A percentile compares a stretch with the other conserved stretches of the same genome.
phyloP scores from a whole-genome alignment of 1,140 invertebrate genomes.

The Meloidogyne floridensis region DNA sequence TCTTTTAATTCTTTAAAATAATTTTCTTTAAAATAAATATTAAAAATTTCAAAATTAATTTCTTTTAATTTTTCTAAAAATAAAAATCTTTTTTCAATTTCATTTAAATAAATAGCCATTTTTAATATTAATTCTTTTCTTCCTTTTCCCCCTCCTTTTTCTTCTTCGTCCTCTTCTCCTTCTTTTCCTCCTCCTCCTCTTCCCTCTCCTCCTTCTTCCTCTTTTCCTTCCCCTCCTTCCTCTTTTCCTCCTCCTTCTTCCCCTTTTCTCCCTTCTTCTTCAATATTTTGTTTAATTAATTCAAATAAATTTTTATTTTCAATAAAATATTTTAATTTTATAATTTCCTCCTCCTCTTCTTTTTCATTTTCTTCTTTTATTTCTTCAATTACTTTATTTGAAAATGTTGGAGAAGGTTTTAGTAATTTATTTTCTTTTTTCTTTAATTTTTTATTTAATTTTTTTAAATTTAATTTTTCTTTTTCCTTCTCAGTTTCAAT shows the following conservation, averaged over 20 bases:
- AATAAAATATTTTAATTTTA: background rate
- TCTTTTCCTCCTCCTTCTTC: too few relatives aligned
- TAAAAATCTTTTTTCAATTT: background rate
- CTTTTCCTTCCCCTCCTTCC: too few relatives aligned
- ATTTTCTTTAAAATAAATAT: background rate
- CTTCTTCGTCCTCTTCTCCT: too few relatives aligned
- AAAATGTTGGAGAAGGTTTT: background rate
- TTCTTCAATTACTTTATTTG: background rate
- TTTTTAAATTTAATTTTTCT: background rate
- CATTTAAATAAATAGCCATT: background rate
- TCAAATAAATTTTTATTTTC: background rate
- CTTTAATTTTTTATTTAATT: background rate
- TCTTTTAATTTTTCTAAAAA: background rate
- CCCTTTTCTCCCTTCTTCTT: background rate
- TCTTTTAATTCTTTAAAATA: background rate
- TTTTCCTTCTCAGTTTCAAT: background rate
- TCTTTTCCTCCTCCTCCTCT: too few relatives aligned
- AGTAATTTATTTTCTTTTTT: background rate
- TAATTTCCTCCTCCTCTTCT: background rate
- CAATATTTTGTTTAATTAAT: background rate
- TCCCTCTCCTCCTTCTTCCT: too few relatives aligned
- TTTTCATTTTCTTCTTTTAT: background rate
- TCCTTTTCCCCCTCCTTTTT: background rate
- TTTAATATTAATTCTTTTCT: background rate
- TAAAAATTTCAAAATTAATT: background rate